Conservation (phyloP, 1,140 invertebrate genomes). For the Drosophila burlai region DNA sequence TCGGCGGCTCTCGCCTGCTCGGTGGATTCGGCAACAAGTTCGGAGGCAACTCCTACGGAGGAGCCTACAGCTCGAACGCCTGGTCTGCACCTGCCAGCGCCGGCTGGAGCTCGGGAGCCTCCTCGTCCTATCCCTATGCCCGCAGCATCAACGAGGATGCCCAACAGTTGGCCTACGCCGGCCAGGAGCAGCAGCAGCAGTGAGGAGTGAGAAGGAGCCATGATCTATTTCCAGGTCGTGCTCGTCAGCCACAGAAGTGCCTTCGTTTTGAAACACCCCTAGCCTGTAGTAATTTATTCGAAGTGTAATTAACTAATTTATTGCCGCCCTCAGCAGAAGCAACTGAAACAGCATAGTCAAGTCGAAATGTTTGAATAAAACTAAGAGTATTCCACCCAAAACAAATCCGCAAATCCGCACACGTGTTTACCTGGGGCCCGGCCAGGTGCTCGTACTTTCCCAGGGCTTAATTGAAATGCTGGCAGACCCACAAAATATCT, state of each 20-base stretch:
- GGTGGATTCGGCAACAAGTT: conserved; percentile 85
- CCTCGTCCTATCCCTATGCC: conserved; percentile 87
- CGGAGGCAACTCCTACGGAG: conserved; percentile 53
- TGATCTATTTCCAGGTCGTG: conserved; percentile 11
- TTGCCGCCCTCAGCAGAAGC: conserved; percentile 46
- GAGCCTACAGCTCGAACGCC: conserved; percentile 76
- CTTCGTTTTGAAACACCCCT: conserved; percentile 66
- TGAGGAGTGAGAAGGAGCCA: conserved; percentile 16
- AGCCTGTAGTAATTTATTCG: conserved; percentile 77
- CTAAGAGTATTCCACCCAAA: conserved; percentile 49
- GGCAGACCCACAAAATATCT: conserved; percentile 52
- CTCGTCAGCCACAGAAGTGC: conserved; percentile 61
- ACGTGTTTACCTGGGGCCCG: conserved; percentile 48
- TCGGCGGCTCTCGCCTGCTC: conserved; percentile 89
- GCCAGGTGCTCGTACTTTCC: conserved; percentile 54
- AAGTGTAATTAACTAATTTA: conserved; percentile 77
- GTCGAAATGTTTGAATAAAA: conserved; percentile 71
- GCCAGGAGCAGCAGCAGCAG: conserved; percentile 49
- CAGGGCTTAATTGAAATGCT: conserved; percentile 56
- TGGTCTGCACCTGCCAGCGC: conserved; percentile 74
- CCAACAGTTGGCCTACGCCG: conserved; percentile 82
- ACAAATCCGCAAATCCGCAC: conserved; percentile 23
- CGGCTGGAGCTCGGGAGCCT: conserved; percentile 85
- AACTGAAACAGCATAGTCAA: conserved; percentile 48
- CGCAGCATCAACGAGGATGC: conserved; percentile 86